Evolutionary conservation across 2,888 invertebrate species (phyloP).

Genomic region (Phragmatobia fuliginosa): DNA sequence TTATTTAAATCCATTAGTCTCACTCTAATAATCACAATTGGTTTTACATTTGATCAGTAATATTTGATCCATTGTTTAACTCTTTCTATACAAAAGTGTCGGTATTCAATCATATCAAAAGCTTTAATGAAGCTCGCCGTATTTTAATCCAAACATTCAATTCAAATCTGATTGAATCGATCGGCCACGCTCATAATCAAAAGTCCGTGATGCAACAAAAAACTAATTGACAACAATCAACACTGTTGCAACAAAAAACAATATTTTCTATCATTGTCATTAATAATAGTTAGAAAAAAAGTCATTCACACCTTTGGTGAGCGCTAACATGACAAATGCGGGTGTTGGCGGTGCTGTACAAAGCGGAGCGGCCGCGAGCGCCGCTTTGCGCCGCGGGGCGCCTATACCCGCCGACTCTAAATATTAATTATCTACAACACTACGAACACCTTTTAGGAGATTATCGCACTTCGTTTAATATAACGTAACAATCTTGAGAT

Average conservation of each 20-base stretch:
- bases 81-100: constrained; percentile 51
- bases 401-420: constrained; percentile 69
- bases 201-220: constrained; percentile 75
- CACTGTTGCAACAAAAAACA: constrained; percentile 82
- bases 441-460: constrained; percentile 83
- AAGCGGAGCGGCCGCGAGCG: constrained; percentile 68
- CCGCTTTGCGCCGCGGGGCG: constrained; percentile 81
- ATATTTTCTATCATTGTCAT: constrained; percentile 85
- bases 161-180: constrained; percentile 78
- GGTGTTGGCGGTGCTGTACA: constrained; percentile 71
- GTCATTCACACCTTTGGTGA: constrained; percentile 84
- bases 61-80: constrained; percentile 55
- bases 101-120: constrained; percentile 68
- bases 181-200: constrained; percentile 78
- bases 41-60: constrained; percentile 30
- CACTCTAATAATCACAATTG: constrained; percentile 26
- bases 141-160: constrained; percentile 83
- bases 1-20: constrained; percentile 30
- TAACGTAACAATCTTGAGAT: constrained; percentile 76
- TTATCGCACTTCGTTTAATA: constrained; percentile 78
- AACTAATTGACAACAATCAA: constrained; percentile 86
- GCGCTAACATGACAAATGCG: constrained; percentile 86
- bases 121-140: constrained; percentile 75
- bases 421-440: constrained; percentile 85
- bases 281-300: constrained; percentile 84